Evolutionary conservation across 2,797 vertebrate species (phyloP).

Genomic region (Hemitrygon akajei): DNA sequence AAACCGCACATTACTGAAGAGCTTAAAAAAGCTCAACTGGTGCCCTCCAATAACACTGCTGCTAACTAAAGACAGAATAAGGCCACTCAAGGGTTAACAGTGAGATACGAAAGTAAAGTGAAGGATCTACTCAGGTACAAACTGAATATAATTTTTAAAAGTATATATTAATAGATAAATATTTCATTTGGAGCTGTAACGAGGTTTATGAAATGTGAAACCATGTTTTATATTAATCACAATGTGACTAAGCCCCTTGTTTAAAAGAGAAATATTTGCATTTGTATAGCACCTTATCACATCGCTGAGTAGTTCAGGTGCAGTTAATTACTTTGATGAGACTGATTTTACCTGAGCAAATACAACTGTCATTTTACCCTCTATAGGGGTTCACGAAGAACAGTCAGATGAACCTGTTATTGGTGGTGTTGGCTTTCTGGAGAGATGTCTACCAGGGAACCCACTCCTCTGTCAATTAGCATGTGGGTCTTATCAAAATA

Average conservation of each 20-base stretch:
- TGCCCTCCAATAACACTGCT: conserved; percentile 12
- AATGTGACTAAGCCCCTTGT: conserved; percentile 6
- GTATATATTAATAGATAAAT: conserved; percentile 36
- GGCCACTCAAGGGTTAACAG: conserved; percentile 33
- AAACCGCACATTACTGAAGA: conserved; percentile 5
- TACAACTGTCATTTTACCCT: not conserved
- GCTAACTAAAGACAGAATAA: conserved; percentile 18
- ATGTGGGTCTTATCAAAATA: not conserved
- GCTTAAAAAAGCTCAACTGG: not conserved
- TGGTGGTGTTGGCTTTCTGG: not conserved
- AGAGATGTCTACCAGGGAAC: not conserved
- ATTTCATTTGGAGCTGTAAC: conserved; percentile 36
- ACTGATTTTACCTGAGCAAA: not conserved
- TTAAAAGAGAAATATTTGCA: conserved; percentile 18
- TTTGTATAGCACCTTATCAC: conserved; percentile 30
- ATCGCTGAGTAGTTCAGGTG: not conserved
- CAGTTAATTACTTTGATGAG: not conserved
- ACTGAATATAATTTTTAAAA: conserved; percentile 29
- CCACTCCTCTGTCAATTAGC: not conserved
- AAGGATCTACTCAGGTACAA: conserved; percentile 38
- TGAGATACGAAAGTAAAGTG: conserved; percentile 23
- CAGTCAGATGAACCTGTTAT: not conserved
- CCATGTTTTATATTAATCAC: conserved; percentile 21
- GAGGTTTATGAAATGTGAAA: conserved; percentile 1
- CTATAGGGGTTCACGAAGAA: not conserved